Conservation (phyloP, 2,888 invertebrate genomes). For the Patella ulyssiponensis region DNA sequence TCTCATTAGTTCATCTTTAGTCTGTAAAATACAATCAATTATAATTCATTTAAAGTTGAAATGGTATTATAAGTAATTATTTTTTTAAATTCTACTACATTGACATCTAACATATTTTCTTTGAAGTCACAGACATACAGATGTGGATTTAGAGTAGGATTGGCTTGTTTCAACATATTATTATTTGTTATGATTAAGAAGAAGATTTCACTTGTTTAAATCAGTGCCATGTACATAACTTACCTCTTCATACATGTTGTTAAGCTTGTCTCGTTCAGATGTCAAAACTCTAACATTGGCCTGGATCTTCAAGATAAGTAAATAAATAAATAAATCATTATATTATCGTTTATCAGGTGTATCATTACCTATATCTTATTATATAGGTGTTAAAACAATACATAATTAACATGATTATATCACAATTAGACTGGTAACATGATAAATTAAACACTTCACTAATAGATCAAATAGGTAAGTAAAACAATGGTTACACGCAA, state of each 20-base stretch:
- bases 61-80: not conserved
- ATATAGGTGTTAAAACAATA: too few species aligned
- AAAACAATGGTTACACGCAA: too few species aligned
- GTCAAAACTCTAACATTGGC: constrained; percentile 72
- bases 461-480: too few species aligned
- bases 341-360: too few species aligned
- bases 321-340: not conserved
- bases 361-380: too few species aligned
- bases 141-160: too few species aligned
- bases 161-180: not conserved
- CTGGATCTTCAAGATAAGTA: constrained; percentile 64
- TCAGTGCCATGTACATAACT: constrained; percentile 14
- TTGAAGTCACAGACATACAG: too few species aligned
- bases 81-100: not conserved
- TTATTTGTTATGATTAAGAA: too few species aligned
- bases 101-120: too few species aligned
- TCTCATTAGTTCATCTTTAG: constrained; percentile 67
- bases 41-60: not conserved
- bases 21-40: constrained; percentile 40
- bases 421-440: too few species aligned
- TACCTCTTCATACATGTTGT: constrained; percentile 69
- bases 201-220: not conserved
- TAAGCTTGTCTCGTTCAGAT: constrained; percentile 70
- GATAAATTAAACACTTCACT: too few species aligned
- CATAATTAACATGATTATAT: too few species aligned